phyloP scores from a whole-genome alignment of 2,888 invertebrate species.

The Alloscopus bannaensis region DNA sequence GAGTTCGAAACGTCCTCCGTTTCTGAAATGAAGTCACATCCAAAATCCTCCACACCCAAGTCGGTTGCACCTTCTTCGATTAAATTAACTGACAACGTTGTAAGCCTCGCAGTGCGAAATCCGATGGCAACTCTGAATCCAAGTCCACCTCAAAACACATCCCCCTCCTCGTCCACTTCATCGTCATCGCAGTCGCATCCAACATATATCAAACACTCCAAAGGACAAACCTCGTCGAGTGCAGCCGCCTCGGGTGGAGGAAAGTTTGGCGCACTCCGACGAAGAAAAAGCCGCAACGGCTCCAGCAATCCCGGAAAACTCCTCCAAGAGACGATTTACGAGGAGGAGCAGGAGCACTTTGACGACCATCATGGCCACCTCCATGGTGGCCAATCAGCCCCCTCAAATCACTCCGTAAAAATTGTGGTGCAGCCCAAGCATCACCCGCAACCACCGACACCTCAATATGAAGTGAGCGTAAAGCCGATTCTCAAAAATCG shows the following conservation, averaged over 20 bases:
- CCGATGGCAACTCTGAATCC: too few species aligned
- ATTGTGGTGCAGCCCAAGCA: conserved; percentile 64
- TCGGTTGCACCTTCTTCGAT: too few species aligned
- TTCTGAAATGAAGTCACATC: neutral
- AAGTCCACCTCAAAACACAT: too few species aligned
- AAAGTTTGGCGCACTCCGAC: conserved; percentile 70
- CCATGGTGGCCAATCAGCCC: conserved; percentile 7
- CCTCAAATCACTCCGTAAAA: conserved; percentile 68
- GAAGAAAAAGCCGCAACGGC: conserved; percentile 61
- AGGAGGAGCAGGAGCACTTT: conserved; percentile 52
- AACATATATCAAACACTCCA: conserved; percentile 41
- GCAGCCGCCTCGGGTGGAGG: conserved; percentile 21
- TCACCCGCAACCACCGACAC: conserved; percentile 24
- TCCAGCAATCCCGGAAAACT: conserved; percentile 62
- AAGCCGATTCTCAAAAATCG: conserved; percentile 72
- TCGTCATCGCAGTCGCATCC: neutral
- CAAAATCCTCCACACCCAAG: neutral
- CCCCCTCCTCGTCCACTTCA: neutral
- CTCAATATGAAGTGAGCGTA: conserved; percentile 58
- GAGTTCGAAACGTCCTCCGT: too few species aligned
- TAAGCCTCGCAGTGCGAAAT: too few species aligned
- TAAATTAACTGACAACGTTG: conserved; percentile 34
- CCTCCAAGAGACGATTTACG: conserved; percentile 71
- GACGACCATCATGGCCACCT: conserved; percentile 15
- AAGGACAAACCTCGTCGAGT: conserved; percentile 20